These are phyloP conservation scores for Cheracebus regulus DNA, from an alignment of 2,797 vertebrate species.

Conservation along the genomic window DNA sequence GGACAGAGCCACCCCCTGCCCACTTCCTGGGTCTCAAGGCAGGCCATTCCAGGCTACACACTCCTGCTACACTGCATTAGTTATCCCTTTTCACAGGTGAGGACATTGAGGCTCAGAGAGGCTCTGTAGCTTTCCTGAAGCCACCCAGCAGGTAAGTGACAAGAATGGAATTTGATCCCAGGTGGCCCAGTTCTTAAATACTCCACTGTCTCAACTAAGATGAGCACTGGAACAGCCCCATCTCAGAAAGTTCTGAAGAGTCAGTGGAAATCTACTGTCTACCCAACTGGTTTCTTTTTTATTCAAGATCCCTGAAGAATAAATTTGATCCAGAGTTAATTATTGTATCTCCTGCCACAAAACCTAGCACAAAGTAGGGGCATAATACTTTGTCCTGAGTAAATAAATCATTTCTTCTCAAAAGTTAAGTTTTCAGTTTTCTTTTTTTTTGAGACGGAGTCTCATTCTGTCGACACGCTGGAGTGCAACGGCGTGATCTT, in stretches of 20 bases:
- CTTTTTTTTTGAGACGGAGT: no score
- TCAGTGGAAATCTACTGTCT: background rate
- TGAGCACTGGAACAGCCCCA: accelerated
- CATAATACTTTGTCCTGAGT: no score
- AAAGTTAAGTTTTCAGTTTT: background rate
- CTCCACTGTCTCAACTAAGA: background rate
- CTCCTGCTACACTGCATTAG: background rate
- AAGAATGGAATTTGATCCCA: no score
- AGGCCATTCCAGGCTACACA: accelerated
- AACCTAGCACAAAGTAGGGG: background rate
- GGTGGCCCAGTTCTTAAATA: background rate
- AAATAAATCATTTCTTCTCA: background rate
- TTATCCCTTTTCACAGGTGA: background rate
- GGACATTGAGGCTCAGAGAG: background rate
- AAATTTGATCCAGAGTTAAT: background rate
- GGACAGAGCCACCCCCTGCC: background rate
- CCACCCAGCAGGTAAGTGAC: background rate
- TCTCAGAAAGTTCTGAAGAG: background rate
- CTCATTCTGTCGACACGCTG: no score
- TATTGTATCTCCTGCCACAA: background rate
- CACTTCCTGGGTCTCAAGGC: background rate
- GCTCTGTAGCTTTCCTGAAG: background rate
- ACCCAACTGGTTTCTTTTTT: background rate
- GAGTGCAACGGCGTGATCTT: no score
- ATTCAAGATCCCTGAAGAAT: background rate